These are phyloP conservation scores for Mastacembelus armatus DNA, from an alignment of 2,797 vertebrate genomes.

Conservation along the genomic window DNA sequence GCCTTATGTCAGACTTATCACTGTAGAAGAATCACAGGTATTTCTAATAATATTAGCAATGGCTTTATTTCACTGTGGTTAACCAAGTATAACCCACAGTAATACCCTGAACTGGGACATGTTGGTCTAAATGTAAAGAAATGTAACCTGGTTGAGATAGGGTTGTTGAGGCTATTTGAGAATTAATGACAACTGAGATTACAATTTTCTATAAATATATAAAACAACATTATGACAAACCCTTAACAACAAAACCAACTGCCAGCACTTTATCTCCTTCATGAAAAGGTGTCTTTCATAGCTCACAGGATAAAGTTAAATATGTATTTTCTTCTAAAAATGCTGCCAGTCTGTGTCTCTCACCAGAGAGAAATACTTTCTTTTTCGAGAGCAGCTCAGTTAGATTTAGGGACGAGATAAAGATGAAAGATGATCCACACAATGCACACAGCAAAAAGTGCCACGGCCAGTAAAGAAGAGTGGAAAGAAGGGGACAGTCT, in stretches of 20 bases:
- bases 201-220: too few relatives aligned
- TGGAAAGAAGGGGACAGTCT: slow-evolving; percentile 3
- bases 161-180: too few relatives aligned
- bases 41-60: slow-evolving; percentile 2
- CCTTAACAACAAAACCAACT: too few relatives aligned
- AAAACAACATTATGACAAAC: too few relatives aligned
- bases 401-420: not conserved
- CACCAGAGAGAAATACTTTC: not conserved
- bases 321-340: not conserved
- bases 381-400: not conserved
- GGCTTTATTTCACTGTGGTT: not conserved
- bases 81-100: not conserved
- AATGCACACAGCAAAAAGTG: slow-evolving; percentile 1
- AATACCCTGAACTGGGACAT: too few relatives aligned
- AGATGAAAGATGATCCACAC: not conserved
- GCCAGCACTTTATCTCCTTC: not conserved
- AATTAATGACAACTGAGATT: too few relatives aligned
- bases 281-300: not conserved
- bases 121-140: too few relatives aligned
- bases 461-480: not conserved
- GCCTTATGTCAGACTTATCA: not conserved
- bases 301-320: not conserved
- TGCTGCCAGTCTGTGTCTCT: not conserved
- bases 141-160: too few relatives aligned
- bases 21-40: slow-evolving; percentile 6